These are phyloP conservation scores for Glaucidium brasilianum DNA, from an alignment of 2,113 vertebrate species.

Conservation along the genomic window DNA sequence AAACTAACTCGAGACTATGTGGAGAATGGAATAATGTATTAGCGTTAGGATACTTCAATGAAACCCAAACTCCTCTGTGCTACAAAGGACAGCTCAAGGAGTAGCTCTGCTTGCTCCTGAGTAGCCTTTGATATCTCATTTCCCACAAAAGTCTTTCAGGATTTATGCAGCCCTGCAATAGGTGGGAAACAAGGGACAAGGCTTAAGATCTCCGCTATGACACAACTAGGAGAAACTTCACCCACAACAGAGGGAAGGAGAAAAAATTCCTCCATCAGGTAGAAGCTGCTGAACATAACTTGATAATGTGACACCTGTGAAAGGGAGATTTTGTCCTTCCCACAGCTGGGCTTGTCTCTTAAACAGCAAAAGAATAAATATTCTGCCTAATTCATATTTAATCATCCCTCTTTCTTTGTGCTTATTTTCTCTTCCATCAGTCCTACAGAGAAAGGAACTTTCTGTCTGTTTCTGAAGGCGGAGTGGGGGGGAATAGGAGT, in stretches of 20 bases:
- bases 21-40: background rate
- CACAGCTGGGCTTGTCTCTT: background rate
- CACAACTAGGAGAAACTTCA: rapidly evolving
- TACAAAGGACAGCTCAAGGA: background rate
- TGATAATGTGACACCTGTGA: rapidly evolving
- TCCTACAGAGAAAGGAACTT: background rate
- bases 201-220: background rate
- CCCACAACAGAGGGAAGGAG: background rate
- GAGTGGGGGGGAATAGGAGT: background rate
- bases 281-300: background rate
- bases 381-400: background rate
- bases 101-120: background rate
- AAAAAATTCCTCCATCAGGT: background rate
- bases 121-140: background rate
- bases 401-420: background rate
- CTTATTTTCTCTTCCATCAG: background rate
- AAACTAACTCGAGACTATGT: background rate
- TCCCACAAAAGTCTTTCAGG: background rate
- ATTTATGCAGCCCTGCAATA: rapidly evolving
- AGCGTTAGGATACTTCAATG: background rate
- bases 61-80: rapidly evolving
- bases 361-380: background rate
- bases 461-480: background rate
- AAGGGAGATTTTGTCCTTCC: background rate
- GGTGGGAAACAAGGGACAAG: rapidly evolving